Percentiles rank a stretch among this genome's conserved stretches.
Evolutionary conservation across 2,888 invertebrate species (phyloP).

Genomic region (Lasius fuliginosus): DNA sequence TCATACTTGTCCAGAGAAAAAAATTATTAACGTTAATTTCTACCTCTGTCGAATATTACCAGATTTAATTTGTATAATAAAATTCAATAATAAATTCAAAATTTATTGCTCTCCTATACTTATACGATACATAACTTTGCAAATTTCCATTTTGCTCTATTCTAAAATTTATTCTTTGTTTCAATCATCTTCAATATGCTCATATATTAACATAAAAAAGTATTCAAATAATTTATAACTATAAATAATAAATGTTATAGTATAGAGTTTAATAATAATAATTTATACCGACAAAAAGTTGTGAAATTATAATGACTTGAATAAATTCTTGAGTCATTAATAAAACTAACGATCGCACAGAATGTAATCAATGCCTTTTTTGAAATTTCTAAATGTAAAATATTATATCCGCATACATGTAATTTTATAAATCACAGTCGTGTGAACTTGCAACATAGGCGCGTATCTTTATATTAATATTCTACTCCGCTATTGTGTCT

Average conservation of each 20-base stretch:
- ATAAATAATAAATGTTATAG: background rate
- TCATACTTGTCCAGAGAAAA: background rate
- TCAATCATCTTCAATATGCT: background rate
- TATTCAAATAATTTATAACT: background rate
- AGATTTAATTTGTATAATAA: slow-evolving; percentile 15
- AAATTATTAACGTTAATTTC: slow-evolving; percentile 25
- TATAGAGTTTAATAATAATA: slow-evolving; percentile 1
- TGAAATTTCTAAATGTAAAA: background rate
- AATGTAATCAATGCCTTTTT: background rate
- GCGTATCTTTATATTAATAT: background rate
- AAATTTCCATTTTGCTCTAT: background rate
- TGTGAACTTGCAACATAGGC: background rate
- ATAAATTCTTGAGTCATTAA: slow-evolving; percentile 10
- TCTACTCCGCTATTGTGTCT: slow-evolving; percentile 3
- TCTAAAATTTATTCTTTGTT: background rate
- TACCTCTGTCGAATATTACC: background rate
- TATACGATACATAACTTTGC: background rate
- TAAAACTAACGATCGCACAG: background rate
- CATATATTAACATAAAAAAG: background rate
- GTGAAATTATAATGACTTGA: background rate
- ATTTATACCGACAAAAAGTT: background rate
- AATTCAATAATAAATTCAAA: slow-evolving; percentile 4
- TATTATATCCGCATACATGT: background rate
- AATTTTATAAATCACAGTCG: background rate
- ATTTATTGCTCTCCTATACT: background rate